These are phyloP conservation scores for Hylaeus volcanicus DNA, from an alignment of 1,140 invertebrate genomes.

Conservation along the genomic window DNA sequence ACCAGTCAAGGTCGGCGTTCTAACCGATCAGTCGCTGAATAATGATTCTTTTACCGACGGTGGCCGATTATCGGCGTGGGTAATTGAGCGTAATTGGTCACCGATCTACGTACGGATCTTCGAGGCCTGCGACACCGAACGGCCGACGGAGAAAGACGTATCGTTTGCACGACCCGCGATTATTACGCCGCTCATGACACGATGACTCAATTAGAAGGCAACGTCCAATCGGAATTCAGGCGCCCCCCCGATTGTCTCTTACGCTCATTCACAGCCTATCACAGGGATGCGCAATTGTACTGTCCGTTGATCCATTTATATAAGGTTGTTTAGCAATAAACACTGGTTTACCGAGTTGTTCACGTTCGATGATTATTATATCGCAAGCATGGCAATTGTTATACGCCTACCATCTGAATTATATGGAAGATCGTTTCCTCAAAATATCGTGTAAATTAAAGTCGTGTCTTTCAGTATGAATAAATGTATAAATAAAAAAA, in stretches of 20 bases:
- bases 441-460: too few relatives aligned
- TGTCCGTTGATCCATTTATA: too few relatives aligned
- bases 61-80: slow-evolving; percentile 54
- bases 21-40: slow-evolving; percentile 41
- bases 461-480: too few relatives aligned
- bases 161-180: slow-evolving; percentile 31
- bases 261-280: slow-evolving; percentile 28
- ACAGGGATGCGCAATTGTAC: too few relatives aligned
- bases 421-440: too few relatives aligned
- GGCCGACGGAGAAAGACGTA: background rate
- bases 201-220: slow-evolving; percentile 72
- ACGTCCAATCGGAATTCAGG: slow-evolving; percentile 57
- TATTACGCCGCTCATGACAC: slow-evolving; percentile 62
- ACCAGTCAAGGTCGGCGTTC: slow-evolving; percentile 56
- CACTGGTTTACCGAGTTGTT: too few relatives aligned
- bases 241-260: slow-evolving; percentile 52
- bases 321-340: too few relatives aligned
- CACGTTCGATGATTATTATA: too few relatives aligned
- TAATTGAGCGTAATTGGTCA: slow-evolving; percentile 64
- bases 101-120: slow-evolving; percentile 52
- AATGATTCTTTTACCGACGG: slow-evolving; percentile 59
- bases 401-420: too few relatives aligned
- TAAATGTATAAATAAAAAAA: too few relatives aligned
- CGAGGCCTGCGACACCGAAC: background rate
- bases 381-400: too few relatives aligned